Conservation (phyloP, 2,888 invertebrate genomes). For the Psococerastis gibbosa region DNA sequence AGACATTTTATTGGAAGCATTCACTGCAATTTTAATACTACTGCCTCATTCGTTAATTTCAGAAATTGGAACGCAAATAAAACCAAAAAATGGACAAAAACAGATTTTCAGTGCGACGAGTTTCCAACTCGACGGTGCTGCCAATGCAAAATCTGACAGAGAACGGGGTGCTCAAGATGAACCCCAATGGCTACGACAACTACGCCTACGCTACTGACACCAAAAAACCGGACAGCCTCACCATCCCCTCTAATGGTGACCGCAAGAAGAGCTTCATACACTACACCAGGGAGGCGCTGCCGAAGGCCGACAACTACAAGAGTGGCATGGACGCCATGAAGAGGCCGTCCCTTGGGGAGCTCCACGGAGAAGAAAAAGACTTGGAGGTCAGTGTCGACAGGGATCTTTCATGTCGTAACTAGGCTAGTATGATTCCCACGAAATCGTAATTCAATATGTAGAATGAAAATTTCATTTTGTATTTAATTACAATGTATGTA, state of each 20-base stretch:
- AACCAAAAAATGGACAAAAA: slow-evolving; percentile 1
- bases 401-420: neutral
- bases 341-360: slow-evolving; percentile 65
- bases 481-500: too few relatives aligned
- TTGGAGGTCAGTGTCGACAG: slow-evolving; percentile 25
- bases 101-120: slow-evolving; percentile 1
- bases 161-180: slow-evolving; percentile 14
- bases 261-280: slow-evolving; percentile 41
- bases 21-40: too few relatives aligned
- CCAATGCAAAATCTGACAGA: slow-evolving; percentile 15
- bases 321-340: slow-evolving; percentile 55
- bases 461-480: too few relatives aligned
- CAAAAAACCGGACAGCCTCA: slow-evolving; percentile 4
- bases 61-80: too few relatives aligned
- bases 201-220: slow-evolving; percentile 9
- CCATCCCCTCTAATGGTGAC: slow-evolving; percentile 5
- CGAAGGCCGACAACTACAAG: slow-evolving; percentile 65
- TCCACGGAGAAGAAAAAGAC: slow-evolving; percentile 43
- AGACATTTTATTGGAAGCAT: too few relatives aligned
- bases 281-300: slow-evolving; percentile 57
- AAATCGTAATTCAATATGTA: slow-evolving; percentile 1
- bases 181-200: slow-evolving; percentile 4
- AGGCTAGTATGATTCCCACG: slow-evolving; percentile 15
- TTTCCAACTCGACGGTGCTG: slow-evolving; percentile 2
- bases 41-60: too few relatives aligned